These are phyloP conservation scores for Syngnathus floridae DNA, from an alignment of 2,113 vertebrate genomes.

Conservation along the genomic window DNA sequence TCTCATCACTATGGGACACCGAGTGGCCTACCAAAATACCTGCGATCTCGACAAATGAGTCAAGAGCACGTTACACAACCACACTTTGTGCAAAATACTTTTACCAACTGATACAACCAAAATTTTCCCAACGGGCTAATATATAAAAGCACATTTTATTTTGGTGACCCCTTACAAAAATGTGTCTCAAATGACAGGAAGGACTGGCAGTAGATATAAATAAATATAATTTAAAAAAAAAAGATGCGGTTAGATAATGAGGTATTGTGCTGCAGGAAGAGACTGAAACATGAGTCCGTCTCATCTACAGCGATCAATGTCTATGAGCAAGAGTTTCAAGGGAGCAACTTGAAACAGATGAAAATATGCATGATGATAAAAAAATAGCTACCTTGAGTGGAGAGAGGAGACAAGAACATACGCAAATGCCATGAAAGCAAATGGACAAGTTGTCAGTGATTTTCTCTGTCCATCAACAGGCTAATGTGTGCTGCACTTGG, in stretches of 20 bases:
- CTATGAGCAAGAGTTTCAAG: conserved; percentile 19
- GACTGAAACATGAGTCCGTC: conserved; percentile 34
- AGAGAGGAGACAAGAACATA: conserved; percentile 14
- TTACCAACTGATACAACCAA: background rate
- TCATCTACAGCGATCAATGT: conserved; percentile 41
- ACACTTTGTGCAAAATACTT: background rate
- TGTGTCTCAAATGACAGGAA: background rate
- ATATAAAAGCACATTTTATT: too few species aligned
- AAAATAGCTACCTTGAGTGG: conserved; percentile 5
- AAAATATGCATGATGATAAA: conserved; percentile 9
- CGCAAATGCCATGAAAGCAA: conserved; percentile 37
- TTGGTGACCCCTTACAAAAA: background rate
- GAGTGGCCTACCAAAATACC: too few species aligned
- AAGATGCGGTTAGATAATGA: conserved; percentile 13
- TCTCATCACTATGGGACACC: background rate
- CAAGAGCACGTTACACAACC: background rate
- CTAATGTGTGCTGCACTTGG: conserved; percentile 1
- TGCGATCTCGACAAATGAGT: too few species aligned
- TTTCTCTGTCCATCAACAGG: conserved; percentile 18
- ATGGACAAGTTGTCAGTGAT: conserved; percentile 19
- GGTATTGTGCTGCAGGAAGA: conserved; percentile 12
- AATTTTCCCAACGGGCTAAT: background rate
- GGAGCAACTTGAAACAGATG: too few species aligned
- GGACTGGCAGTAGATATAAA: background rate
- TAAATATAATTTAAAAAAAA: background rate